Evolutionary conservation across 2,797 vertebrate genomes (phyloP).

Genomic region (Artibeus lituratus): DNA sequence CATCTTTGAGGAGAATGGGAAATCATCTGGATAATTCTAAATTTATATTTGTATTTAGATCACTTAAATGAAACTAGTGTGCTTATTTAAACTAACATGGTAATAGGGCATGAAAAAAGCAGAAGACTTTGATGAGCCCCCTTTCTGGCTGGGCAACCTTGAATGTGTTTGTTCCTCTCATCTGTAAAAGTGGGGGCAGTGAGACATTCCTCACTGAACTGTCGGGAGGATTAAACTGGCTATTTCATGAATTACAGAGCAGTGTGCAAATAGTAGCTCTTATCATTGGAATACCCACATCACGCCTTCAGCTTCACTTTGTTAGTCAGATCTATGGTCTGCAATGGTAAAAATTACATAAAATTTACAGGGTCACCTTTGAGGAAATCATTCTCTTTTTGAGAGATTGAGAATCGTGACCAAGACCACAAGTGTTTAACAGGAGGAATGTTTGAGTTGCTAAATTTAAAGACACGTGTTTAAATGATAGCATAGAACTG

Average conservation of each 20-base stretch:
- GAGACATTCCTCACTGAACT: rapidly evolving
- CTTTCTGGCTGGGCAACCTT: background rate
- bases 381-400: background rate
- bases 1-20: background rate
- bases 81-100: background rate
- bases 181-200: background rate
- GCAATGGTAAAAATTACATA: background rate
- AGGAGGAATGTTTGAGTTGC: background rate
- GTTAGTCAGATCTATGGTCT: background rate
- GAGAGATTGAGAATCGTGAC: background rate
- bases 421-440: background rate
- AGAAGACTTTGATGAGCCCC: background rate
- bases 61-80: background rate
- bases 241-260: background rate
- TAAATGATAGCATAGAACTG: background rate
- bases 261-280: background rate
- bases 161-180: background rate
- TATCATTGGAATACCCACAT: background rate
- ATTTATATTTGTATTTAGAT: background rate
- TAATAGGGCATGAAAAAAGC: background rate
- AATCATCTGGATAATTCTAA: background rate
- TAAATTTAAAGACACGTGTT: background rate
- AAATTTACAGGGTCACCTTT: background rate
- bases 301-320: background rate
- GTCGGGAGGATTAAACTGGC: background rate